Evolutionary conservation across 1,140 invertebrate species (phyloP).

Genomic region (Drosophila subpulchrella): DNA sequence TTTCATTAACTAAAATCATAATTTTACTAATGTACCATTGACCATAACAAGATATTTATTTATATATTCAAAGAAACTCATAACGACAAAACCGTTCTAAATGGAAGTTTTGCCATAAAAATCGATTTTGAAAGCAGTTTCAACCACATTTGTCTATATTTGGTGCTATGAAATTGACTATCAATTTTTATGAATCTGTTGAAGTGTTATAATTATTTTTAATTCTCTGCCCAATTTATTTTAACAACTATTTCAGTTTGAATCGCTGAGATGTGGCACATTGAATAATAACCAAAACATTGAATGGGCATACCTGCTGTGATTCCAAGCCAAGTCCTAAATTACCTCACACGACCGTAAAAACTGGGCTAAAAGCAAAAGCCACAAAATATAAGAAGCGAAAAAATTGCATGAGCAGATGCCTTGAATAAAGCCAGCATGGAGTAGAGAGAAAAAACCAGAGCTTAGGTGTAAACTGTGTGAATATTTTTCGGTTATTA

Average conservation of each 20-base stretch:
- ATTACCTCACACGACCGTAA: constrained; percentile 45
- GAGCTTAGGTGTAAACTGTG: constrained; percentile 61
- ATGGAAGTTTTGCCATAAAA: not conserved
- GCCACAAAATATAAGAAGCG: constrained; percentile 40
- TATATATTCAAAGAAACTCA: not conserved
- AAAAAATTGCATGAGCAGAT: constrained; percentile 36
- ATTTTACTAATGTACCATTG: not conserved
- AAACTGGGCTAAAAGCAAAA: constrained; percentile 77
- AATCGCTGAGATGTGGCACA: constrained; percentile 12
- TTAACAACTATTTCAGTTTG: constrained; percentile 16
- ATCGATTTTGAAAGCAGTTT: constrained; percentile 7
- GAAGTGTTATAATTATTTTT: constrained; percentile 10
- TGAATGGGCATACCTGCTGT: constrained; percentile 13
- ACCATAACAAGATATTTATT: too few relatives aligned
- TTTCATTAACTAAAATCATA: not conserved
- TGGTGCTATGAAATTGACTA: constrained; percentile 1
- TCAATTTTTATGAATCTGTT: not conserved
- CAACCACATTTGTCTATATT: not conserved
- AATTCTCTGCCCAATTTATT: constrained; percentile 7
- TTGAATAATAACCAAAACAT: constrained; percentile 19
- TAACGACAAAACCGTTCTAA: not conserved
- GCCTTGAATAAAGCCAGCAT: constrained; percentile 22
- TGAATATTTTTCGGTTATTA: constrained; percentile 79
- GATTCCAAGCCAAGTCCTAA: constrained; percentile 21
- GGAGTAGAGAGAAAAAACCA: constrained; percentile 6